Evolutionary conservation across 1,140 invertebrate species (phyloP).

Genomic region (Helicoverpa zea): DNA sequence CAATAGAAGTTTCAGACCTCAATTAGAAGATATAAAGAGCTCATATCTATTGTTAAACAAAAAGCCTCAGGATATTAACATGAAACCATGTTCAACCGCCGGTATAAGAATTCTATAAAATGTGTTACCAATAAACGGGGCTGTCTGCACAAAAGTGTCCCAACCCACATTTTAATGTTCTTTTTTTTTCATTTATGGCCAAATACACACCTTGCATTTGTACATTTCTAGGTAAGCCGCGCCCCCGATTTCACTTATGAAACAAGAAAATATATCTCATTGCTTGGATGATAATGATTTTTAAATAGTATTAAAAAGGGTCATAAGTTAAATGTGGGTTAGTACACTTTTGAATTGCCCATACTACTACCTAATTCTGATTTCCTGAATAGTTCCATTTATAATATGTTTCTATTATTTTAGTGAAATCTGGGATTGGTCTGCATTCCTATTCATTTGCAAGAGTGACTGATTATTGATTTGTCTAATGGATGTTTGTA

Average conservation of each 20-base stretch:
- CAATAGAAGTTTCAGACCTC: slow-evolving; percentile 70
- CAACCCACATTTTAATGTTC: slow-evolving; percentile 19
- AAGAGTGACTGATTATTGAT: slow-evolving; percentile 60
- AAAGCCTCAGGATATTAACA: slow-evolving; percentile 50
- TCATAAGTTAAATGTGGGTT: slow-evolving; percentile 25
- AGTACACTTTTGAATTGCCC: slow-evolving; percentile 12
- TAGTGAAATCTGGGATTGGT: slow-evolving; percentile 55
- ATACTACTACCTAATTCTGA: slow-evolving; percentile 7
- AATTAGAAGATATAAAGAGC: slow-evolving; percentile 78
- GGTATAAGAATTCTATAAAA: slow-evolving; percentile 16
- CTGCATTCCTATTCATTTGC: slow-evolving; percentile 61
- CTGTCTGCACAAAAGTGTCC: slow-evolving; percentile 7
- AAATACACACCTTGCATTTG: neutral
- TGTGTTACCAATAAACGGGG: slow-evolving; percentile 19
- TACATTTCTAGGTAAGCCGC: slow-evolving; percentile 9
- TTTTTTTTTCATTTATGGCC: slow-evolving; percentile 7
- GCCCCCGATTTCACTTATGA: neutral
- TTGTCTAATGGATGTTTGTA: slow-evolving; percentile 1
- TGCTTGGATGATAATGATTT: neutral
- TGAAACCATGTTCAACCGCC: slow-evolving; percentile 1
- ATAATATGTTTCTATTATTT: slow-evolving; percentile 38
- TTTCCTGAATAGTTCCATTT: slow-evolving; percentile 11
- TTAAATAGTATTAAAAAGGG: neutral
- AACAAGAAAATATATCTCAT: neutral
- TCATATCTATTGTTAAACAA: slow-evolving; percentile 72